These are phyloP conservation scores for Ondatra zibethicus DNA, from an alignment of 2,113 vertebrate genomes.

Conservation along the genomic window DNA sequence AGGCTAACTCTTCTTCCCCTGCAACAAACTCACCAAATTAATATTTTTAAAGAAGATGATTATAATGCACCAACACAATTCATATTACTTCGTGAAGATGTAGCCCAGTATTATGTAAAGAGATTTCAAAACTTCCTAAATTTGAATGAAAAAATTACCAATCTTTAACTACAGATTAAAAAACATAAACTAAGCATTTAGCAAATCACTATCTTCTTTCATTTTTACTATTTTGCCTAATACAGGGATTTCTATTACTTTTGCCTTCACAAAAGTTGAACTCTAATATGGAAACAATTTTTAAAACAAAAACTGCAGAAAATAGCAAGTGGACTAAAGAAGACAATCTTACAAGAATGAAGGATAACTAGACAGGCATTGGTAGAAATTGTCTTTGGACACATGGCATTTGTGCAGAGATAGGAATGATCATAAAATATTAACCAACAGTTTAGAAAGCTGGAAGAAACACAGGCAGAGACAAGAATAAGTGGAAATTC, in stretches of 20 bases:
- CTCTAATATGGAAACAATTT: not conserved
- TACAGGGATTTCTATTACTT: not conserved
- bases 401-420: constrained; percentile 19
- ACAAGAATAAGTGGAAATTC: not conserved
- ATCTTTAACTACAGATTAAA: not conserved
- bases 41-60: not conserved
- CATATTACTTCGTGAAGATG: not conserved
- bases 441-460: not conserved
- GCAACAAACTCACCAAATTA: not conserved
- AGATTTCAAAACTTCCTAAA: not conserved
- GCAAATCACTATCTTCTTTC: not conserved
- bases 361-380: not conserved
- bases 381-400: not conserved
- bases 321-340: not conserved
- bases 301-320: not conserved
- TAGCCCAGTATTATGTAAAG: not conserved
- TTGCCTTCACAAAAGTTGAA: not conserved
- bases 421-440: not conserved
- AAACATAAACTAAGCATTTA: not conserved
- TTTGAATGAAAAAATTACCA: not conserved
- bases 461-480: constrained; percentile 3
- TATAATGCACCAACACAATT: not conserved
- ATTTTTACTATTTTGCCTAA: not conserved
- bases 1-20: not conserved
- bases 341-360: not conserved